These are phyloP conservation scores for Chitala chitala DNA, from an alignment of 2,113 vertebrate genomes.

Conservation along the genomic window DNA sequence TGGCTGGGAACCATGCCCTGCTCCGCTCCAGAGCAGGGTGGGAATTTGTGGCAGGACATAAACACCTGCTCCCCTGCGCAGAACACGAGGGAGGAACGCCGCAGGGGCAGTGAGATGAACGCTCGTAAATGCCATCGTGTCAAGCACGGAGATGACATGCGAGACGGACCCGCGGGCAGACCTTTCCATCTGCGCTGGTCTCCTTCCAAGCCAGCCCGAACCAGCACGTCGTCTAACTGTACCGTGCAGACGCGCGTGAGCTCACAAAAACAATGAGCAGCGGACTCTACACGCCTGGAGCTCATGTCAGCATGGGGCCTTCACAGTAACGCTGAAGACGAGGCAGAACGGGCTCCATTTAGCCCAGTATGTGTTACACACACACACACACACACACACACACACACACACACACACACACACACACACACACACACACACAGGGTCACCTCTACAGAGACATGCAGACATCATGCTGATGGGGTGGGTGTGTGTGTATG, in stretches of 20 bases:
- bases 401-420: no score
- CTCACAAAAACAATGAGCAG: background rate
- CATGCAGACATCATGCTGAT: background rate
- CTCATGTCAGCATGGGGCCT: background rate
- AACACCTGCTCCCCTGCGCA: background rate
- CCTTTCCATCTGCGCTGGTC: background rate
- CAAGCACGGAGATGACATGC: background rate
- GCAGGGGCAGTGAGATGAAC: background rate
- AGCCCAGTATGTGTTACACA: background rate
- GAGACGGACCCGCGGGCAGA: no score
- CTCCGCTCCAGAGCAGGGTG: background rate
- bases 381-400: no score
- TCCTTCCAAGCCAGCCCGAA: background rate
- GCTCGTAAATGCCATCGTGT: background rate
- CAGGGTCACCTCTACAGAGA: background rate
- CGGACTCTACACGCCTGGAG: background rate
- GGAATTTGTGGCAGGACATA: conserved; percentile 15
- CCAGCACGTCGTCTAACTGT: background rate
- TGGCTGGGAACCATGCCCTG: no score
- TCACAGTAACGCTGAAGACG: background rate
- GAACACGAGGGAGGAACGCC: conserved; percentile 5
- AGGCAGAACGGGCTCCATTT: background rate
- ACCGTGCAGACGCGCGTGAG: background rate
- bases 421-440: no score
- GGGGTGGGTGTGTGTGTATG: no score